These are phyloP conservation scores for Myotis vivesi DNA, from an alignment of 2,797 vertebrate genomes.

Conservation along the genomic window DNA sequence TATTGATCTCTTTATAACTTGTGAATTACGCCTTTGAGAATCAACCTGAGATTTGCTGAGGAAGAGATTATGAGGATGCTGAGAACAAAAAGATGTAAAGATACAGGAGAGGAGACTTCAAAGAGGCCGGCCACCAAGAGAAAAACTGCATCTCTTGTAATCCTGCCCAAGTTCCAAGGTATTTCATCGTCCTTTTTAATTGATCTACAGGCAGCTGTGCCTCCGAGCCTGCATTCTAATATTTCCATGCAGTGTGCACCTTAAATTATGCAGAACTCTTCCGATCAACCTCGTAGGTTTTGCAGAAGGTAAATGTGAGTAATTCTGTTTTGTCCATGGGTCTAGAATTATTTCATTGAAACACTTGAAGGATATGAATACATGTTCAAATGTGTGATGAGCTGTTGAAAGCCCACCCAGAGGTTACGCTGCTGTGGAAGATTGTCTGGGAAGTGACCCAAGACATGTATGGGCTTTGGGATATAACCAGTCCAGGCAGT, in stretches of 20 bases:
- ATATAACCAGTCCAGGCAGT: not conserved
- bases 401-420: not conserved
- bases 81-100: not conserved
- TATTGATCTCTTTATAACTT: conserved; percentile 9
- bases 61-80: not conserved
- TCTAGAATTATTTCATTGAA: conserved; percentile 50
- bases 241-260: not conserved
- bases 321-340: not conserved
- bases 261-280: not conserved
- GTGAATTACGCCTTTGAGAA: conserved; percentile 1
- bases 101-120: not conserved
- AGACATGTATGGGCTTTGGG: not conserved
- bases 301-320: not conserved
- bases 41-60: not conserved
- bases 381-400: not conserved
- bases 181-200: conserved; percentile 31
- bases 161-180: not conserved
- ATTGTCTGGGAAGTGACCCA: not conserved
- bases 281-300: not conserved
- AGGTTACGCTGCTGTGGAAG: not conserved
- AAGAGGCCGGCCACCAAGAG: not conserved
- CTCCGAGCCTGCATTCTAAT: not conserved
- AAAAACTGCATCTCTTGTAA: not conserved
- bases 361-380: not conserved
- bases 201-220: not conserved